Evolutionary conservation across 2,888 invertebrate species (phyloP).

Genomic region (Notocelia uddmanniana): DNA sequence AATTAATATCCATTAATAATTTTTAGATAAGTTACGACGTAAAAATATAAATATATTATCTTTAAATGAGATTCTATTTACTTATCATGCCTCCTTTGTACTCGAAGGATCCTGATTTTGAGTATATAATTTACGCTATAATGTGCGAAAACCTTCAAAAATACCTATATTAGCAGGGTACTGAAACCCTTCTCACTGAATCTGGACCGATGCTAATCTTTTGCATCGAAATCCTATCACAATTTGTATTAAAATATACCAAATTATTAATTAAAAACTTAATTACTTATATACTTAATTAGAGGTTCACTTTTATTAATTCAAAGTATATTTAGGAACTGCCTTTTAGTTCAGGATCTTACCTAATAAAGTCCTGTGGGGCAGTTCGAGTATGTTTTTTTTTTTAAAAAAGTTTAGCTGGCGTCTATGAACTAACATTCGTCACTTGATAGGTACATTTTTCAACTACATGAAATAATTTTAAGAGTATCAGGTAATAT

Average conservation of each 20-base stretch:
- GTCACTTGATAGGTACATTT: too few species aligned
- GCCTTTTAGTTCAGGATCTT: constrained; percentile 8
- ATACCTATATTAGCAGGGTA: constrained; percentile 45
- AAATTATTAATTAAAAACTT: constrained; percentile 25
- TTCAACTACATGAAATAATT: too few species aligned
- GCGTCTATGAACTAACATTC: too few species aligned
- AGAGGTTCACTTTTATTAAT: constrained; percentile 29
- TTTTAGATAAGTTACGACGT: constrained; percentile 1
- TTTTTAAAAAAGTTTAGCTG: too few species aligned
- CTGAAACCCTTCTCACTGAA: constrained; percentile 55
- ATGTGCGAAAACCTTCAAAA: constrained; percentile 34
- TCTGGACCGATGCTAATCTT: constrained; percentile 49
- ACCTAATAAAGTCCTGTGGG: too few species aligned
- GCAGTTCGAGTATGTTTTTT: too few species aligned
- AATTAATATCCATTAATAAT: not conserved
- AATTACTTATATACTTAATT: constrained; percentile 24
- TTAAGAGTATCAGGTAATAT: too few species aligned
- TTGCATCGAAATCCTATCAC: constrained; percentile 55
- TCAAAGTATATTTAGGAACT: constrained; percentile 26
- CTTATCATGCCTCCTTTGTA: constrained; percentile 14
- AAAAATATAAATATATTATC: constrained; percentile 12
- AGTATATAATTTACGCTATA: constrained; percentile 28
- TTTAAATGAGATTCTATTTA: not conserved
- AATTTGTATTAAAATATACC: constrained; percentile 48
- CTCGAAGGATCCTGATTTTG: not conserved